Evolutionary conservation across 1,140 invertebrate genomes (phyloP).

Genomic region (Trichonephila clavata): DNA sequence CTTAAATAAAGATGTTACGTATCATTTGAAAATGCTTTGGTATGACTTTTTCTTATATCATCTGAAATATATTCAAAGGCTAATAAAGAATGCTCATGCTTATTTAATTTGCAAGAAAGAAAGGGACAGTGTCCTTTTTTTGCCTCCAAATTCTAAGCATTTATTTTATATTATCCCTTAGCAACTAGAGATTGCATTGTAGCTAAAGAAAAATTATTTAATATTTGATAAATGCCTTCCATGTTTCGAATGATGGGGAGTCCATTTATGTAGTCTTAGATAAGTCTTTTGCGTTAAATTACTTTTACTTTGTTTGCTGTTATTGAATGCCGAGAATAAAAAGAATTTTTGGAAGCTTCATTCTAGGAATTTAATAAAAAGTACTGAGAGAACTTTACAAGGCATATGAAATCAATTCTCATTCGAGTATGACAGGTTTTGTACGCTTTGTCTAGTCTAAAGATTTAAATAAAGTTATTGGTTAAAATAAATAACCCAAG

Average conservation of each 20-base stretch:
- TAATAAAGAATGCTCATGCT: not conserved
- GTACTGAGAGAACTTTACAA: not conserved
- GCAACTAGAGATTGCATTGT: not conserved
- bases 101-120: slow-evolving; percentile 42
- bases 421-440: not conserved
- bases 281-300: slow-evolving; percentile 24
- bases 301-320: slow-evolving; percentile 37
- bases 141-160: not conserved
- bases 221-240: slow-evolving; percentile 40
- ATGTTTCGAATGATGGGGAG: slow-evolving; percentile 40
- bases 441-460: not conserved
- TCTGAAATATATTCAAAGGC: slow-evolving; percentile 10
- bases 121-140: not conserved
- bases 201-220: slow-evolving; percentile 34
- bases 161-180: not conserved
- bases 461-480: not conserved
- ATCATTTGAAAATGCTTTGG: too few relatives aligned
- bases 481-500: not conserved
- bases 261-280: slow-evolving; percentile 9
- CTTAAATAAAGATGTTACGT: not conserved
- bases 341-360: not conserved
- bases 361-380: not conserved
- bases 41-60: slow-evolving; percentile 1
- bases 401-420: slow-evolving; percentile 15
- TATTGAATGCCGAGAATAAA: not conserved